These are phyloP conservation scores for Mnemiopsis leidyi DNA, from an alignment of 37 sponge, comb jelly and placozoan genomes.

Conservation along the genomic window DNA sequence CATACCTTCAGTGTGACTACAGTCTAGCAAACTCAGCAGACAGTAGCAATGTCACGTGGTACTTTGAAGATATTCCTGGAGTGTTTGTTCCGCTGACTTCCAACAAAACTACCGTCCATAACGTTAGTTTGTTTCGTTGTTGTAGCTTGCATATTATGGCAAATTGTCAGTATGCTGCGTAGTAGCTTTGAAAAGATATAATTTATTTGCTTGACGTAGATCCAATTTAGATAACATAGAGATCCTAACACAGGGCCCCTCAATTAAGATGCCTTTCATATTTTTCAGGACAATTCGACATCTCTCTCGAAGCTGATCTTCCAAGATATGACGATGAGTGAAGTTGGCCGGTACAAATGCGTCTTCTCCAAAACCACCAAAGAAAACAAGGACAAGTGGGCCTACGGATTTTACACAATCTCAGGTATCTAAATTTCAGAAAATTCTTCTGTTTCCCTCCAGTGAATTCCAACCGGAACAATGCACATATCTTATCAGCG, in stretches of 20 bases:
- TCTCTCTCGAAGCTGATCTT: constrained; percentile 16
- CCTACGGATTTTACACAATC: constrained; percentile 31
- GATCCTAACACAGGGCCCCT: background rate
- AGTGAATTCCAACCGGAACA: too few relatives aligned
- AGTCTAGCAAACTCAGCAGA: constrained; percentile 25
- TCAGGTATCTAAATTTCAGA: too few relatives aligned
- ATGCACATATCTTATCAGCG: too few relatives aligned
- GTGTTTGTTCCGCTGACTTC: background rate
- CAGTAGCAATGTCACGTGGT: background rate
- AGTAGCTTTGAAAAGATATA: too few relatives aligned
- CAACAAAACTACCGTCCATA: background rate
- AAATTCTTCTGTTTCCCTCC: too few relatives aligned
- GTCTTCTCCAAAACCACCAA: background rate
- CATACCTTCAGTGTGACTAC: background rate
- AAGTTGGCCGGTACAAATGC: constrained; percentile 28
- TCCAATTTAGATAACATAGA: too few relatives aligned
- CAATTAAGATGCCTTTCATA: background rate
- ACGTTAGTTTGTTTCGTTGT: background rate
- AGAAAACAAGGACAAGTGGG: constrained; percentile 13
- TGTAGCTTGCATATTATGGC: too few relatives aligned
- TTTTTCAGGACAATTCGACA: background rate
- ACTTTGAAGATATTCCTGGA: background rate
- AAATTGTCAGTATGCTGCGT: too few relatives aligned
- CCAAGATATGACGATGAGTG: background rate
- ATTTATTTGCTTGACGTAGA: too few relatives aligned